phyloP scores from a whole-genome alignment of 1,140 invertebrate genomes.

The Drosophila punjabiensis region DNA sequence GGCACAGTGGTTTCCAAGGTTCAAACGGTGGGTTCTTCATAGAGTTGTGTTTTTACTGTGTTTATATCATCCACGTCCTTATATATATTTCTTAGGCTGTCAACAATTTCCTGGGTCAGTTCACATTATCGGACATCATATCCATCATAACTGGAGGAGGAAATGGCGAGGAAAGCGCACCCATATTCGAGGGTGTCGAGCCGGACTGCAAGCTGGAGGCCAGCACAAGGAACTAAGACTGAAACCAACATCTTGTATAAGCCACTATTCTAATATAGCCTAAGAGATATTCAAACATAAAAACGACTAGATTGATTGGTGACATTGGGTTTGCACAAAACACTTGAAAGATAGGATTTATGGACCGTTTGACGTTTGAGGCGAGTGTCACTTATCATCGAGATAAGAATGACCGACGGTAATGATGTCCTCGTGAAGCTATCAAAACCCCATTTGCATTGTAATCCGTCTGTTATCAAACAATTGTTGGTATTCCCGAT shows the following conservation, averaged over 20 bases:
- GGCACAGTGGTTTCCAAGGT: constrained; percentile 29
- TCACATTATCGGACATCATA: constrained; percentile 54
- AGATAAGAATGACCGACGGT: constrained; percentile 34
- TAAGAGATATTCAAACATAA: not conserved
- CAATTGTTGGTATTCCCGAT: constrained; percentile 18
- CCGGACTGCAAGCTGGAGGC: constrained; percentile 59
- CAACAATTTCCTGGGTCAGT: constrained; percentile 58
- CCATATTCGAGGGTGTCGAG: constrained; percentile 72
- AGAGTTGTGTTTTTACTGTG: not conserved
- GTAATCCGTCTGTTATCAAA: constrained; percentile 51
- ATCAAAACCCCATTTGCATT: constrained; percentile 56
- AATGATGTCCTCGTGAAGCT: constrained; percentile 32
- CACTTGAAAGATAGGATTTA: constrained; percentile 30
- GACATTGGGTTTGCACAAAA: not conserved
- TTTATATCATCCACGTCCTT: not conserved
- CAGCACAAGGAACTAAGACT: constrained; percentile 36
- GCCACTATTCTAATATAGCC: constrained; percentile 6
- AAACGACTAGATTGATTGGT: constrained; percentile 5
- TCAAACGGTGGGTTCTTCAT: constrained; percentile 51
- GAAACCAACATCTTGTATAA: constrained; percentile 12
- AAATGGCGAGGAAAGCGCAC: constrained; percentile 47
- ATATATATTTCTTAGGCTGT: constrained; percentile 42
- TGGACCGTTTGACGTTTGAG: constrained; percentile 36
- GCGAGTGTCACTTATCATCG: constrained; percentile 5
- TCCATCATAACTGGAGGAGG: constrained; percentile 59